Evolutionary conservation across 2,797 vertebrate genomes (phyloP).

Genomic region (Apogon hyalosoma): DNA sequence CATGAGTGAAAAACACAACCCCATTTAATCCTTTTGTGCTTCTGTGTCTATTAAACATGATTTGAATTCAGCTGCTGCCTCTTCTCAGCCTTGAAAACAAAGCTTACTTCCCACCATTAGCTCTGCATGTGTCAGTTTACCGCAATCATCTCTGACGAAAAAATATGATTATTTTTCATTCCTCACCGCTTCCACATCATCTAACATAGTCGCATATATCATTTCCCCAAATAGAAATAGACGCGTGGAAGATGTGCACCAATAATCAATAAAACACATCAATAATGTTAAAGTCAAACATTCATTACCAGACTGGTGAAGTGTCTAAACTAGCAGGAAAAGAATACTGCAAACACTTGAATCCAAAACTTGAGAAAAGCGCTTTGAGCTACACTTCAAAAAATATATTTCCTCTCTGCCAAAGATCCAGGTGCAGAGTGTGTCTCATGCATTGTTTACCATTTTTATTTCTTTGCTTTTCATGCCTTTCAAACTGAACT

Average conservation of each 20-base stretch:
- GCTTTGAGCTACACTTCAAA: constrained; percentile 23
- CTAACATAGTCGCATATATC: constrained; percentile 26
- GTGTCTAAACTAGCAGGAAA: neutral
- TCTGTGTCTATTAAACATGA: constrained; percentile 25
- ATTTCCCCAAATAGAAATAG: constrained; percentile 28
- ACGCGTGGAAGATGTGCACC: too few relatives aligned
- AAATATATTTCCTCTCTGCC: constrained; percentile 30
- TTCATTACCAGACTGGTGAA: constrained; percentile 30
- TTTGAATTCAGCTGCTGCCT: constrained; percentile 47
- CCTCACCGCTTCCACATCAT: constrained; percentile 26
- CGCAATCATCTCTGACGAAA: constrained; percentile 30
- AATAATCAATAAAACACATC: too few relatives aligned
- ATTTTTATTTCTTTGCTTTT: constrained; percentile 37
- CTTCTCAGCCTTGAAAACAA: constrained; percentile 38
- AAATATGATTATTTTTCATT: constrained; percentile 43
- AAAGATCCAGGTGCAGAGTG: constrained; percentile 20
- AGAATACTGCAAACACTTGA: constrained; percentile 10
- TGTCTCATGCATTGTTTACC: constrained; percentile 38
- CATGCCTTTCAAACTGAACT: constrained; percentile 34
- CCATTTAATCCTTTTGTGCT: constrained; percentile 48
- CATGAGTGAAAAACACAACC: constrained; percentile 43
- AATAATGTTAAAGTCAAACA: constrained; percentile 35
- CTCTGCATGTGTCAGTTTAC: constrained; percentile 22
- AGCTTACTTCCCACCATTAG: constrained; percentile 11
- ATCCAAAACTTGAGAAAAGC: neutral